Evolutionary conservation across 2,797 vertebrate species (phyloP).

Genomic region (Numenius phaeopus): DNA sequence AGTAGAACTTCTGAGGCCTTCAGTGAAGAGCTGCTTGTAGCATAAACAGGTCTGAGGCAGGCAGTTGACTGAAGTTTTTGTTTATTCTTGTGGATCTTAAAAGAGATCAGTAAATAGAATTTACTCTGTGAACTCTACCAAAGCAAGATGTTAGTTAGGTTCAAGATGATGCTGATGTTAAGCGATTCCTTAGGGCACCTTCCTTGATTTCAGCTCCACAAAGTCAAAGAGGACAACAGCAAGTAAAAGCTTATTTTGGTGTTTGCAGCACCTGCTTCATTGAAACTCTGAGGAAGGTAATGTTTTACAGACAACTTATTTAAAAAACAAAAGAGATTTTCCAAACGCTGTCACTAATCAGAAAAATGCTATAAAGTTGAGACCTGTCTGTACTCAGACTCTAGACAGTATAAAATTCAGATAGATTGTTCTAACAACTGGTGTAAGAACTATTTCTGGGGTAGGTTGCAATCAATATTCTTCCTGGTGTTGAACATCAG

Average conservation of each 20-base stretch:
- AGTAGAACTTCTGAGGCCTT: conserved; percentile 10
- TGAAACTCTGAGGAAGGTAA: neutral
- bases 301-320: neutral
- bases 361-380: neutral
- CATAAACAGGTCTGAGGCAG: neutral
- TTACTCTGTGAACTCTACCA: neutral
- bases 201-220: neutral
- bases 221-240: neutral
- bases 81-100: conserved; percentile 27
- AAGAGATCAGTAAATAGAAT: conserved; percentile 30
- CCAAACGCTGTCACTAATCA: neutral
- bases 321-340: neutral
- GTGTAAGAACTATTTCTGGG: neutral
- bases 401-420: neutral
- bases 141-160: neutral
- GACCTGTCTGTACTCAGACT: neutral
- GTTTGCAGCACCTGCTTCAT: neutral
- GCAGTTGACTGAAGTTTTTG: conserved; percentile 25
- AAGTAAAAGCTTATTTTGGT: neutral
- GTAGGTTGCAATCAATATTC: neutral
- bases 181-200: neutral
- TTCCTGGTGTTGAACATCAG: neutral
- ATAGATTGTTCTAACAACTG: neutral
- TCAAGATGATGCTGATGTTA: neutral
- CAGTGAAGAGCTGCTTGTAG: conserved; percentile 1